These are phyloP conservation scores for Agonopterix heracliana DNA, from an alignment of 2,888 invertebrate genomes.

Conservation along the genomic window DNA sequence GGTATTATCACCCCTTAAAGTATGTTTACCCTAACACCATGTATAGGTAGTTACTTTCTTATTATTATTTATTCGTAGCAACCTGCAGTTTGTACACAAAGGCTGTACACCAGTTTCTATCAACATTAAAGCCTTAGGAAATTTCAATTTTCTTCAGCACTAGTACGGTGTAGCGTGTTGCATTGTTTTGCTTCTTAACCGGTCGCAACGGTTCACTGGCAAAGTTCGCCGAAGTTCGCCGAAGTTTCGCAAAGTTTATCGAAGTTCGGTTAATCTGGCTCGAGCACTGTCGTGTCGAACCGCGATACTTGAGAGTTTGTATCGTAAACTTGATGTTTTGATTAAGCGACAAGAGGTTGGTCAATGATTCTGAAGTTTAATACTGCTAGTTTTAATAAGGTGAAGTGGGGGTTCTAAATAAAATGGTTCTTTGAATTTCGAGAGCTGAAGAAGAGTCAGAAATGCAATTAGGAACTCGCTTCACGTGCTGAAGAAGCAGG, in stretches of 20 bases:
- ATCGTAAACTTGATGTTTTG: conserved; percentile 22
- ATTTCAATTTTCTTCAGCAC: conserved; percentile 19
- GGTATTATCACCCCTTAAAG: too few relatives aligned
- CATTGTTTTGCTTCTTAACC: conserved; percentile 34
- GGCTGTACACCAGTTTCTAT: too few relatives aligned
- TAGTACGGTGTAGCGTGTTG: conserved; percentile 9
- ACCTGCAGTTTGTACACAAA: too few relatives aligned
- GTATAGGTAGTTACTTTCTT: too few relatives aligned
- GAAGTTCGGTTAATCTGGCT: conserved; percentile 31
- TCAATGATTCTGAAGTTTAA: background rate
- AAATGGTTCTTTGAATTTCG: too few relatives aligned
- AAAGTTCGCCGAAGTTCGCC: conserved; percentile 3
- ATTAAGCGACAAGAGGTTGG: background rate
- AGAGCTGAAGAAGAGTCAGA: too few relatives aligned
- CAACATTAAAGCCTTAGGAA: conserved; percentile 1
- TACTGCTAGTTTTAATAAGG: too few relatives aligned
- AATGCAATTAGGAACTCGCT: too few relatives aligned
- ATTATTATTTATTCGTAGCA: too few relatives aligned
- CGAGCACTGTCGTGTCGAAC: conserved; percentile 32
- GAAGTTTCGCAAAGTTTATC: conserved; percentile 31
- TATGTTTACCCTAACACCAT: too few relatives aligned
- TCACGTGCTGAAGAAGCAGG: too few relatives aligned
- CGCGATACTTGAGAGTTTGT: conserved; percentile 30
- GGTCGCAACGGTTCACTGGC: conserved; percentile 13
- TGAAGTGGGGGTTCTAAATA: too few relatives aligned